Base-by-base conservation (phyloP, 2,888 invertebrate species). In the Mesoligia furuncula region DNA sequence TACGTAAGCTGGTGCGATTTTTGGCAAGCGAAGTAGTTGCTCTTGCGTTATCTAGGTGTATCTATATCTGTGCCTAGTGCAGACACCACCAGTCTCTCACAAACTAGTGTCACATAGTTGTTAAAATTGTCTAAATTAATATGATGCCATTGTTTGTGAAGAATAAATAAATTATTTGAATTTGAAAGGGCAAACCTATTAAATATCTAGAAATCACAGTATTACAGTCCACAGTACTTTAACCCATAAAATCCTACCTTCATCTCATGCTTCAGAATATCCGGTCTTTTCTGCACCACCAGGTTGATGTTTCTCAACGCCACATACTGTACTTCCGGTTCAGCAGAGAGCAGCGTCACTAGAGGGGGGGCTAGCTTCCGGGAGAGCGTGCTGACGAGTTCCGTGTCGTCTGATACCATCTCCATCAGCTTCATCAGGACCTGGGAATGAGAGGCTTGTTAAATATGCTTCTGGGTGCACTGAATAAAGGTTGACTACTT, bases 261-360 rank as follows among this genome's bases (percentile, higher is more conserved):
- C 99, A 99, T 99, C 96, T 99, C 99, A 91, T 99, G 99, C 94
- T 99, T 99, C 67, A 99, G 96, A 88, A 99, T 99, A 81, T 99
- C 99, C 0, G 99, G 99, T 65, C 99, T 97, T 95, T 99, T 99
- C 96, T 99, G 99, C 27, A 99, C 99, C 84, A 99, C 99, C 68
- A 99, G 97, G 96, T 99, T 99, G 92, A 99, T 99, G 95, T 99
- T 99, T 87, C 99, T 97, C 79, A 99, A 96, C 0, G 99, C 99
- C 8, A 99, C 99, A 93, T 99, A 99, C 95, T 99, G 99, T 72
- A 99, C 99, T 95, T 99, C 99, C 0, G 99, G 99, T 94, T 99
- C 99, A 0, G 99, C 99, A 66, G 99, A 99, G 17, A 99, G 97
- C 75, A 99, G 97, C 0, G 99, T 99, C 15, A 99, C 99, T 61